These are phyloP conservation scores for Baryphthengus martii DNA, from an alignment of 2,113 vertebrate species.

Conservation along the genomic window DNA sequence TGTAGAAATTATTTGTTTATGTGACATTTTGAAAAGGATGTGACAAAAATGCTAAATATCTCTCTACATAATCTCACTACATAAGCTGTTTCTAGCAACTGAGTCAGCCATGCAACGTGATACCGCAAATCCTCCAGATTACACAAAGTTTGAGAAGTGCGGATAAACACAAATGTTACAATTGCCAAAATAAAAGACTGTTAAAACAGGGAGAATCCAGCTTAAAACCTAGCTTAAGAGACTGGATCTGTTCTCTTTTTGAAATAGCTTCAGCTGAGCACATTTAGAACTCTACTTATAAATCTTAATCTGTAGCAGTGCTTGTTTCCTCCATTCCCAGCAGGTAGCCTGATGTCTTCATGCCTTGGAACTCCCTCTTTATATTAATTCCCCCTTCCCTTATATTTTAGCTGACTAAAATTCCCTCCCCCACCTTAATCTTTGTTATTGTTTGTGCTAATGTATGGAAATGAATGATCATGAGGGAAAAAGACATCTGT, in stretches of 20 bases:
- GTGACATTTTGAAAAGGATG: neutral
- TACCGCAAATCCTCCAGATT: conserved; percentile 11
- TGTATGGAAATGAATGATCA: neutral
- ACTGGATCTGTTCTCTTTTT: neutral
- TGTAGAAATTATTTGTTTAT: neutral
- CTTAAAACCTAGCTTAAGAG: conserved; percentile 4
- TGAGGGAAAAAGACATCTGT: neutral
- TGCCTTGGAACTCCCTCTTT: neutral
- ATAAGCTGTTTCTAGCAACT: neutral
- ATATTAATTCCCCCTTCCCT: neutral
- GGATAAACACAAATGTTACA: conserved; percentile 41
- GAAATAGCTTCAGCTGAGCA: neutral
- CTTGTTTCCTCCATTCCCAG: neutral
- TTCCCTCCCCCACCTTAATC: neutral
- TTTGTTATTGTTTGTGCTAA: neutral
- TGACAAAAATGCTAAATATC: neutral
- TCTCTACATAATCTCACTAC: neutral
- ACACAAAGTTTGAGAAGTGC: conserved; percentile 24
- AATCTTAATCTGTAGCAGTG: neutral
- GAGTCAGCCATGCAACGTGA: neutral
- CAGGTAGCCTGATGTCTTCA: neutral
- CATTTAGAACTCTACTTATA: neutral
- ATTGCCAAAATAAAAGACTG: conserved; percentile 50
- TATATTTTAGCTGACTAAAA: neutral
- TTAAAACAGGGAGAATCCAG: conserved; percentile 17